Evolutionary conservation across 1,140 invertebrate species (phyloP).

Genomic region (Araneus ventricosus): DNA sequence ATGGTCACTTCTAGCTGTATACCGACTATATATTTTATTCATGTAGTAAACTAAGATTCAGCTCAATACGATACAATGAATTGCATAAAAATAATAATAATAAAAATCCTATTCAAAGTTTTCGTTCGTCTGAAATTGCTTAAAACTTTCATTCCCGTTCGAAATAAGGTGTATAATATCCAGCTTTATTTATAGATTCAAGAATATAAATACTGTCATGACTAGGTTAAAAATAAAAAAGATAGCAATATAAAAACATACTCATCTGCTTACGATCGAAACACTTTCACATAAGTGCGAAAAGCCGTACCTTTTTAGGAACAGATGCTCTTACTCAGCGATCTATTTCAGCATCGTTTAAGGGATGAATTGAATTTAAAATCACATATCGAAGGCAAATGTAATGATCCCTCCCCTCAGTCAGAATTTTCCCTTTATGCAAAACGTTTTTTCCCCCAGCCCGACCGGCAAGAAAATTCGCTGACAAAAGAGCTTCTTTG

Average conservation of each 20-base stretch:
- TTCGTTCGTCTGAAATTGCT: neutral
- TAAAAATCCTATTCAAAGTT: neutral
- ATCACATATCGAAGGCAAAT: constrained; percentile 56
- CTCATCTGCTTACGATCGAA: neutral
- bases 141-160: neutral
- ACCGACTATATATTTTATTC: too few species aligned
- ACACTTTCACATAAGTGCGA: neutral
- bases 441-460: constrained; percentile 40
- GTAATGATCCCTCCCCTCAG: constrained; percentile 56
- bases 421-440: constrained; percentile 23
- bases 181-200: neutral
- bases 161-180: neutral
- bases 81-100: too few species aligned
- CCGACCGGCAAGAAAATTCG: constrained; percentile 39
- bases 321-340: constrained; percentile 46
- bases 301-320: constrained; percentile 28
- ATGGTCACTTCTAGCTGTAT: too few species aligned
- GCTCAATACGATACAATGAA: too few species aligned
- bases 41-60: too few species aligned
- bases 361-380: constrained; percentile 62
- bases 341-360: constrained; percentile 36
- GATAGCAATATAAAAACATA: neutral
- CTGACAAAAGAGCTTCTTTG: constrained; percentile 67
- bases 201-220: neutral
- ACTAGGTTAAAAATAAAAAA: neutral